Evolutionary conservation across 2,888 invertebrate species (phyloP), one percentile per base, ranked within the genome.

Genomic region (Aphrophora alni): DNA sequence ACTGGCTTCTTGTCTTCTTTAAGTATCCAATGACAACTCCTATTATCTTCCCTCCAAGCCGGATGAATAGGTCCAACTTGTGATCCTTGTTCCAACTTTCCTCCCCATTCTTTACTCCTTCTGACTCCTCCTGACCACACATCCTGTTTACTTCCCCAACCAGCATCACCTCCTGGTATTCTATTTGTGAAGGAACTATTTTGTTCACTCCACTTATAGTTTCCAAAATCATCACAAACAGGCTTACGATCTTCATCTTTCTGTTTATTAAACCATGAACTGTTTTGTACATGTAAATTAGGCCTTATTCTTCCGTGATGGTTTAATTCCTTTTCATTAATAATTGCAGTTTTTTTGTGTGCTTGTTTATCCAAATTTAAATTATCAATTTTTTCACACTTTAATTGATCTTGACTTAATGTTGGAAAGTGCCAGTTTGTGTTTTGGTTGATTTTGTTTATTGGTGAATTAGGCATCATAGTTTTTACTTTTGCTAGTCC

Each of bases 241-340:
- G 72, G 24, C 24, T 78, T 78, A 14, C 70, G 51, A 59, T 82
- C 80, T 27, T 77, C 80, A 2, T 59, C 21, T 21, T 2, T 8
- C 21, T 59, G 59, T 3, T 21, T 59, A 10, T 21, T 59, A 59
- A 59, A 59, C 59, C 59, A 59, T 3, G 21, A n/a, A 21, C 14
- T n/a, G 21, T 59, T 59, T 59, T 59, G 59, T 21, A 21, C 59
- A 3, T 59, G 59, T 21, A 59, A n/a, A 21, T 59, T 59, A 59
- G 59, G 59, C 21, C 59, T 59, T 21, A 21, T 5, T 59, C 21
- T 59, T 21, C 59, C 59, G 14, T 14, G 44, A 3, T 59, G 5
- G 12, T 17, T 44, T 21, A 59, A 21, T n/a, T 59, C 59, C 21
- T 21, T 59, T 21, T 59, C 59, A 21, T 59, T 59, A 59, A 21